Conservation (phyloP, 2,797 vertebrate genomes). For the Micropoecilia bifurca region DNA sequence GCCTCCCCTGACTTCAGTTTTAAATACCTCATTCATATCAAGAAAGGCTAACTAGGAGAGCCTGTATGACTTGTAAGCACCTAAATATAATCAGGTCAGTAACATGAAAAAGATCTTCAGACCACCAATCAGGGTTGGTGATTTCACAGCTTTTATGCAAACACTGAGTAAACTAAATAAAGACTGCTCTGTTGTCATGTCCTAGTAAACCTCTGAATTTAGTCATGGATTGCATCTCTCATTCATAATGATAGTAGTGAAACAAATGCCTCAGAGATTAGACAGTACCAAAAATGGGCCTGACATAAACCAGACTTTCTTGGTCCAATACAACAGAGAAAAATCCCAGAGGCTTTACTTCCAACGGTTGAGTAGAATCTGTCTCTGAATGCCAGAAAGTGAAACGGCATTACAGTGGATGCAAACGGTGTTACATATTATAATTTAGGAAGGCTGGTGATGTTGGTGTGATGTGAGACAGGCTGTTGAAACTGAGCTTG, state of each 20-base stretch:
- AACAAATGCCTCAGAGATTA: conserved; percentile 9
- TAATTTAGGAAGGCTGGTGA: not conserved
- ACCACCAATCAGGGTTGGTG: not conserved
- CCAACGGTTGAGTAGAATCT: not conserved
- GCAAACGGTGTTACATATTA: not conserved
- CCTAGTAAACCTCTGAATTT: conserved; percentile 4
- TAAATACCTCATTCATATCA: not conserved
- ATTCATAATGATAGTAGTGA: conserved; percentile 25
- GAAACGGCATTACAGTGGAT: not conserved
- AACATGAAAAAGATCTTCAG: not conserved
- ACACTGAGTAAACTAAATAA: conserved; percentile 15
- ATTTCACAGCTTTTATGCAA: conserved; percentile 10
- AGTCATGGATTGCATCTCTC: conserved; percentile 12
- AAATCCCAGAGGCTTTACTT: not conserved
- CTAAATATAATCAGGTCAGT: not conserved
- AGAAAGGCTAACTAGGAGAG: not conserved
- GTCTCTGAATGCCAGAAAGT: not conserved
- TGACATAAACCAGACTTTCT: conserved; percentile 6
- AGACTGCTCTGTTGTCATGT: not conserved
- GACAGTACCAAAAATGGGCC: conserved; percentile 8
- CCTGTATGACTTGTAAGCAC: too few species aligned
- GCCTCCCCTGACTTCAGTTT: not conserved
- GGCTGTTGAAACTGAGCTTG: conserved; percentile 3
- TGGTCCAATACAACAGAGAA: conserved; percentile 5
- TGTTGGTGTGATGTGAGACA: conserved; percentile 13